These are phyloP conservation scores for Netelia virgata DNA, from an alignment of 2,888 invertebrate species.

Conservation along the genomic window DNA sequence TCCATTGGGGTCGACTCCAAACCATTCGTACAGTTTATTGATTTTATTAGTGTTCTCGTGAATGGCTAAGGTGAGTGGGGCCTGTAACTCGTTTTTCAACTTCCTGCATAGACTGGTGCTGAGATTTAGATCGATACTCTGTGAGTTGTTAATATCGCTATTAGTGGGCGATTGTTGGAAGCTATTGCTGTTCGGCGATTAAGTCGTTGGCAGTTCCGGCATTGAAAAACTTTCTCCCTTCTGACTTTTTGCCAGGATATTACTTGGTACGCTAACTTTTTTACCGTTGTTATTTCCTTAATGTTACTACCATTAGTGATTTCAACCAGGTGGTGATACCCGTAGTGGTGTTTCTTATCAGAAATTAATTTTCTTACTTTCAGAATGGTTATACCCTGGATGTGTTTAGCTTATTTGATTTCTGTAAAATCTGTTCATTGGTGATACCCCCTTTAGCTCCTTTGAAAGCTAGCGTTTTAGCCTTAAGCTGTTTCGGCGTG, in stretches of 20 bases:
- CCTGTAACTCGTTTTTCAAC: too few species aligned
- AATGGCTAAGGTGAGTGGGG: too few species aligned
- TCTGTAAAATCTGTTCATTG: conserved; percentile 47
- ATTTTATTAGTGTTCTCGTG: too few species aligned
- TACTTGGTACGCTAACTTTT: conserved; percentile 1
- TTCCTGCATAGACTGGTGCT: too few species aligned
- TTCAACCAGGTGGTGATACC: conserved; percentile 46
- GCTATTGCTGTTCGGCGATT: too few species aligned
- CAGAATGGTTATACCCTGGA: conserved; percentile 39
- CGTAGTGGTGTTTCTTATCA: background rate
- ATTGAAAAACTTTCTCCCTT: conserved; percentile 23
- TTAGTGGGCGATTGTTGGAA: too few species aligned
- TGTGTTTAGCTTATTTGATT: conserved; percentile 8
- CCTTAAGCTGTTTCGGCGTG: conserved; percentile 37
- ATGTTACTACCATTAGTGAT: conserved; percentile 7
- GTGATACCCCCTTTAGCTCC: conserved; percentile 44
- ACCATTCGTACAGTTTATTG: too few species aligned
- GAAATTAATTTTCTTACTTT: conserved; percentile 61
- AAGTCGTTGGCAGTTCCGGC: conserved; percentile 35
- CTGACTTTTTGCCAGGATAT: conserved; percentile 1
- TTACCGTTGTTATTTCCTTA: background rate
- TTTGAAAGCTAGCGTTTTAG: conserved; percentile 51
- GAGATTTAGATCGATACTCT: conserved; percentile 21
- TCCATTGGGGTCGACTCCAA: background rate
- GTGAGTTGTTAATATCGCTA: conserved; percentile 22